Conservation (phyloP, 2,888 invertebrate species). For the Kuschelorhynchus macadamiae region DNA sequence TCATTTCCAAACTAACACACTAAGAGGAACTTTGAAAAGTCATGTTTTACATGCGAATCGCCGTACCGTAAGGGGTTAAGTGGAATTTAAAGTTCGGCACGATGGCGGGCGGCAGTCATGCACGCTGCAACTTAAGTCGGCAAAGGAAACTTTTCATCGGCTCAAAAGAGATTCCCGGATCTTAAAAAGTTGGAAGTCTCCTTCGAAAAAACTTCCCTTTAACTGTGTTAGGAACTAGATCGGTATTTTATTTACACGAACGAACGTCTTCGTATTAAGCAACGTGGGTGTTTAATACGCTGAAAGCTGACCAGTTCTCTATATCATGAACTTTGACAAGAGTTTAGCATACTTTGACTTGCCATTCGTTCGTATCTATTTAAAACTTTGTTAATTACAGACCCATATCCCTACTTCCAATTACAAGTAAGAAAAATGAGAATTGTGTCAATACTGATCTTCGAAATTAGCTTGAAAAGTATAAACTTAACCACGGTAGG, state of each 20-base stretch:
- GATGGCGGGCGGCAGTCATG: conserved; percentile 9
- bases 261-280: conserved; percentile 27
- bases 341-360: too few species aligned
- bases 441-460: too few species aligned
- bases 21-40: conserved; percentile 21
- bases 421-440: too few species aligned
- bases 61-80: conserved; percentile 20
- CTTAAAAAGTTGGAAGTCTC: conserved; percentile 11
- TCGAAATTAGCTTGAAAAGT: too few species aligned
- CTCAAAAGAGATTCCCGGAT: conserved; percentile 1
- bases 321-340: too few species aligned
- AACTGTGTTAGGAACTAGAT: background rate
- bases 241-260: conserved; percentile 8
- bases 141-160: conserved; percentile 7
- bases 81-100: conserved; percentile 29
- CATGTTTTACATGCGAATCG: conserved; percentile 42
- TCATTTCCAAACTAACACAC: conserved; percentile 23
- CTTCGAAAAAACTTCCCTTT: background rate
- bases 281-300: too few species aligned
- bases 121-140: conserved; percentile 13
- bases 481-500: too few species aligned
- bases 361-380: too few species aligned
- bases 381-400: too few species aligned
- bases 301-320: too few species aligned
- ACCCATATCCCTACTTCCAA: too few species aligned